These are phyloP conservation scores for Emydura subglobosa DNA, from an alignment of 2,113 vertebrate species.

Conservation along the genomic window DNA sequence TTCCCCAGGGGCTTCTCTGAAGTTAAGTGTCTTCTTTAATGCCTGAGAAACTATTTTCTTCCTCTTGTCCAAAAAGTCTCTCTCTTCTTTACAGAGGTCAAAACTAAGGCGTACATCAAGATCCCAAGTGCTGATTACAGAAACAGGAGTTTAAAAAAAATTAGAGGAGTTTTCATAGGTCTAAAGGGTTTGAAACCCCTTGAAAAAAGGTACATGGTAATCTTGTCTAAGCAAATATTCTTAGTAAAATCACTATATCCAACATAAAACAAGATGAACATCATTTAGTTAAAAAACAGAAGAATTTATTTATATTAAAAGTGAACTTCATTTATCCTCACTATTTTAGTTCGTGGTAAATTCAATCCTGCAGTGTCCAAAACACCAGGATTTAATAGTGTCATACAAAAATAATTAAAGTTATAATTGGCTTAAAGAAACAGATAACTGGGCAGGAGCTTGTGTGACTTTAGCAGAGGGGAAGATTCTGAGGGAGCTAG, in stretches of 20 bases:
- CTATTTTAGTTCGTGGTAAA: neutral
- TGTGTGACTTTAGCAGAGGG: neutral
- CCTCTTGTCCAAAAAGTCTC: conserved; percentile 83
- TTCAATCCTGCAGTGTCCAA: neutral
- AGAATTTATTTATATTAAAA: neutral
- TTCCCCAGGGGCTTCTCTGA: conserved; percentile 65
- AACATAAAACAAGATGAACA: neutral
- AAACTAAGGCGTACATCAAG: conserved; percentile 86
- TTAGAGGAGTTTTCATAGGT: neutral
- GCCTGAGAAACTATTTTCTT: conserved; percentile 76
- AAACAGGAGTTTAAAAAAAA: neutral
- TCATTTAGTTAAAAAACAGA: neutral
- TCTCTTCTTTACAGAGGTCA: conserved; percentile 85
- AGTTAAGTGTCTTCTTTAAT: conserved; percentile 75
- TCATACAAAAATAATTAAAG: neutral
- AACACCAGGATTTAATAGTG: neutral
- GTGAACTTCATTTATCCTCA: neutral
- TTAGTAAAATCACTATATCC: neutral
- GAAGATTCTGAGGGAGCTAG: neutral
- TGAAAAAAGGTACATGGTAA: neutral
- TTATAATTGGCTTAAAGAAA: neutral
- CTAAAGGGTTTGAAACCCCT: neutral
- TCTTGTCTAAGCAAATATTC: neutral
- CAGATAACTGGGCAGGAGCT: neutral
- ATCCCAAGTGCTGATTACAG: conserved; percentile 69